A percentile compares a stretch with the other conserved stretches of the same genome.
Conservation (phyloP, 2,888 invertebrate genomes). For the Drosophila pseudotalamancana region DNA sequence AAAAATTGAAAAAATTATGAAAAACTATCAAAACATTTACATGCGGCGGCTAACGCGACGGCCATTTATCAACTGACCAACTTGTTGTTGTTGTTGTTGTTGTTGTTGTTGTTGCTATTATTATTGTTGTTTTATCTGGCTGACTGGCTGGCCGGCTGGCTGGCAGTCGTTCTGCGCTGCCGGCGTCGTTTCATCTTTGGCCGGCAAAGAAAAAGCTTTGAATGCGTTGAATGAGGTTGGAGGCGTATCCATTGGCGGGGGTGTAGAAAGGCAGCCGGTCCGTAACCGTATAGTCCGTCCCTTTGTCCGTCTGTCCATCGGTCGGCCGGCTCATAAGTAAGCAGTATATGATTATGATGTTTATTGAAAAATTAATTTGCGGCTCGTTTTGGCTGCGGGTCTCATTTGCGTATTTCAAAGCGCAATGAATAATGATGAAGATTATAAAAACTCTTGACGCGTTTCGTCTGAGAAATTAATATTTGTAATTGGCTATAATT, state of each 20-base stretch:
- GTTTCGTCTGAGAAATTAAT: constrained; percentile 76
- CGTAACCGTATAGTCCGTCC: neutral
- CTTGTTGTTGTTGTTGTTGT: constrained; percentile 47
- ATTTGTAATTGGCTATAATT: constrained; percentile 80
- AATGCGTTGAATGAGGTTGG: constrained; percentile 8
- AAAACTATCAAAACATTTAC: constrained; percentile 81
- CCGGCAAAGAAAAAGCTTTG: constrained; percentile 50
- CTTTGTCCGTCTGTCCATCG: too few relatives aligned
- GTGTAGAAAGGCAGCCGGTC: constrained; percentile 6
- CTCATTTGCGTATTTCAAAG: constrained; percentile 80
- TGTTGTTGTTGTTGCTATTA: constrained; percentile 42
- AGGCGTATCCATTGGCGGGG: constrained; percentile 20
- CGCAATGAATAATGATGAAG: constrained; percentile 73
- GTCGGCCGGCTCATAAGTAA: constrained; percentile 37
- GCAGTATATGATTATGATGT: constrained; percentile 75
- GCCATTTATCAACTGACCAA: constrained; percentile 79
- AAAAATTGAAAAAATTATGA: constrained; percentile 66
- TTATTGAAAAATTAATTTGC: constrained; percentile 81
- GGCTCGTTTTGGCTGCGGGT: constrained; percentile 69
- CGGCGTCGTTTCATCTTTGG: constrained; percentile 74
- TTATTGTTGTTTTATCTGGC: constrained; percentile 42
- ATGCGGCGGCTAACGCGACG: constrained; percentile 66
- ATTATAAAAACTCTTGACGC: constrained; percentile 70
- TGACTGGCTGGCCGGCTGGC: constrained; percentile 31
- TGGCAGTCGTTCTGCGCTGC: constrained; percentile 48